A percentile compares a stretch with the other conserved stretches of the same genome.
These are phyloP conservation scores for Argyresthia albistria DNA, from an alignment of 2,888 invertebrate genomes.

Conservation along the genomic window DNA sequence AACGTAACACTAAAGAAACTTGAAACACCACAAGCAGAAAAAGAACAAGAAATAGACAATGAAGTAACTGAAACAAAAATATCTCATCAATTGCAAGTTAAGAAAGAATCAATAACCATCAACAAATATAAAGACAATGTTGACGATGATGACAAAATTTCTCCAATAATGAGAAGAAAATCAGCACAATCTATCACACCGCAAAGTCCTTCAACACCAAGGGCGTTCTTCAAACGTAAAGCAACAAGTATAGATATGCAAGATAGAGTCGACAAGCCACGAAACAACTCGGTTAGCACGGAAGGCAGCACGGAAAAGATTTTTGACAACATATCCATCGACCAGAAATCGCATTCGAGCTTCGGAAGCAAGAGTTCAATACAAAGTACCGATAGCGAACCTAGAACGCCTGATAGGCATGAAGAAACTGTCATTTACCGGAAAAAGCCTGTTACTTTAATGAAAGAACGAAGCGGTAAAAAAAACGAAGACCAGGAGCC, in stretches of 20 bases:
- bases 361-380: conserved; percentile 65
- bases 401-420: conserved; percentile 45
- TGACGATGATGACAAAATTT: conserved; percentile 26
- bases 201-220: conserved; percentile 52
- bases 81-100: conserved; percentile 21
- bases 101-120: conserved; percentile 31
- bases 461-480: conserved; percentile 47
- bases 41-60: conserved; percentile 35
- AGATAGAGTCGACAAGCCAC: conserved; percentile 50
- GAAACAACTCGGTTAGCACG: conserved; percentile 52
- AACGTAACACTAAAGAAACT: conserved; percentile 67
- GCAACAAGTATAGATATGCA: conserved; percentile 68
- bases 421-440: conserved; percentile 69
- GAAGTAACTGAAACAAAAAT: conserved; percentile 30
- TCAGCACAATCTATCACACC: conserved; percentile 21
- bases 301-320: conserved; percentile 59
- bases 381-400: conserved; percentile 59
- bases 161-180: conserved; percentile 2
- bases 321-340: conserved; percentile 59
- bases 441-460: conserved; percentile 63
- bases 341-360: conserved; percentile 59
- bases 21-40: conserved; percentile 43
- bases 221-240: conserved; percentile 67
- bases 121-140: conserved; percentile 15
- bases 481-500: conserved; percentile 81